A percentile compares a stretch with the other conserved stretches of the same genome.
Conservation (phyloP, 2,113 vertebrate species). For the Raja brachyura region DNA sequence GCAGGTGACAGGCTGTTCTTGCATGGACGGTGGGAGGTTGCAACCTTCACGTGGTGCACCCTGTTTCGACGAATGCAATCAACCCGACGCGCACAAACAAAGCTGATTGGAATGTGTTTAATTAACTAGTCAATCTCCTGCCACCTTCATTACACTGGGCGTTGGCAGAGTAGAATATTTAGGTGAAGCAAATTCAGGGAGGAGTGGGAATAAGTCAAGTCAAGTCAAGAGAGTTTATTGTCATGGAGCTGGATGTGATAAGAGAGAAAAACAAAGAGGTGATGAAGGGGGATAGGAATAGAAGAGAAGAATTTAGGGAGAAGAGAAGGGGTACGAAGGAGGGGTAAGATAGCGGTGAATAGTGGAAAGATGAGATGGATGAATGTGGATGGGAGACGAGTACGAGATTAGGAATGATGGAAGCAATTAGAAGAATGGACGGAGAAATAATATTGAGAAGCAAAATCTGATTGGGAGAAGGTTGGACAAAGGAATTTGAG, state of each 20-base stretch:
- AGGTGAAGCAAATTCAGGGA: background rate
- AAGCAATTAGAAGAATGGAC: background rate
- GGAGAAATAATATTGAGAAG: background rate
- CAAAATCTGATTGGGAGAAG: background rate
- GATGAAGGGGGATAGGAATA: no score
- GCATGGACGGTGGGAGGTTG: no score
- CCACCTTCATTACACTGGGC: background rate
- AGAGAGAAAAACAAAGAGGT: background rate
- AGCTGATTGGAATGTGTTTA: background rate
- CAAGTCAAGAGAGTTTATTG: no score
- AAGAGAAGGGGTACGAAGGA: background rate
- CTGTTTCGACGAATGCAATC: no score
- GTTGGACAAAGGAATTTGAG: background rate
- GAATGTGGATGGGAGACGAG: background rate
- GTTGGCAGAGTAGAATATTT: background rate
- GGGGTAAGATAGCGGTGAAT: background rate
- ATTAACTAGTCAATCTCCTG: background rate
- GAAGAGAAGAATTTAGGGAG: background rate
- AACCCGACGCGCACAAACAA: background rate
- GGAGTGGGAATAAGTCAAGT: no score
- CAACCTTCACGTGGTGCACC: no score
- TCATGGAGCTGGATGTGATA: background rate
- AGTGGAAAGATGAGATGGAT: background rate
- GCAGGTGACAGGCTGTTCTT: no score
- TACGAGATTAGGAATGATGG: background rate